Evolutionary conservation across 2,797 vertebrate species (phyloP).

Genomic region (Mionectes olivaceus): DNA sequence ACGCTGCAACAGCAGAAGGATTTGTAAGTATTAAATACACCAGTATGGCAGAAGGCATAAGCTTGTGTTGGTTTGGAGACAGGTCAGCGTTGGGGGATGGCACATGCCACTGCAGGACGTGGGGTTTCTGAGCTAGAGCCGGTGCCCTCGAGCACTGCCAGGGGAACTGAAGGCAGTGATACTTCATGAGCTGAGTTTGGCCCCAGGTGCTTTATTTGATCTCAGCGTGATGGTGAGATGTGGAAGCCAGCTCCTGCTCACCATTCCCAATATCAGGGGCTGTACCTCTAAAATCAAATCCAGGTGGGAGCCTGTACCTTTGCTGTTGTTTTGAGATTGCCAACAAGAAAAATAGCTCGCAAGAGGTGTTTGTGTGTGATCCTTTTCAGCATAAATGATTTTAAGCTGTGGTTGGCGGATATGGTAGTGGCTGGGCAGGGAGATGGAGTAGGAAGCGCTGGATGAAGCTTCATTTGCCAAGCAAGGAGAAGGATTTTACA

Average conservation of each 20-base stretch:
- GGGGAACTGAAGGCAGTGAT: neutral
- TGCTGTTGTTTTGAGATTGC: neutral
- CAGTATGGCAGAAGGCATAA: neutral
- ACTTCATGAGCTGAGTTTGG: rapidly evolving
- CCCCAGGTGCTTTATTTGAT: neutral
- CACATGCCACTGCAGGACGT: rapidly evolving
- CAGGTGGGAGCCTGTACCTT: neutral
- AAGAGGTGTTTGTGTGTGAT: constrained; percentile 56
- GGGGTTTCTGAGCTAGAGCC: neutral
- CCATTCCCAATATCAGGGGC: neutral
- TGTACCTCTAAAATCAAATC: neutral
- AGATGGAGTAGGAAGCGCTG: constrained; percentile 62
- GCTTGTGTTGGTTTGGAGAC: neutral
- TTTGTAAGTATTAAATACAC: neutral
- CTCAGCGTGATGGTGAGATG: neutral
- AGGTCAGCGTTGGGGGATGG: neutral
- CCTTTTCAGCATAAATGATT: constrained; percentile 60
- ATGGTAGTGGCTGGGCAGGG: constrained; percentile 53
- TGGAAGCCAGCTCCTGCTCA: neutral
- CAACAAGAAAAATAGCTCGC: neutral
- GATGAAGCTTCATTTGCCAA: constrained; percentile 67
- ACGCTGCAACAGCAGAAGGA: neutral
- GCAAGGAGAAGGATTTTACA: constrained; percentile 70
- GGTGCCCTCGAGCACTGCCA: neutral
- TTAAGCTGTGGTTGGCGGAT: constrained; percentile 64